These are phyloP conservation scores for Tholera decimalis DNA, from an alignment of 2,888 invertebrate species.

Conservation along the genomic window DNA sequence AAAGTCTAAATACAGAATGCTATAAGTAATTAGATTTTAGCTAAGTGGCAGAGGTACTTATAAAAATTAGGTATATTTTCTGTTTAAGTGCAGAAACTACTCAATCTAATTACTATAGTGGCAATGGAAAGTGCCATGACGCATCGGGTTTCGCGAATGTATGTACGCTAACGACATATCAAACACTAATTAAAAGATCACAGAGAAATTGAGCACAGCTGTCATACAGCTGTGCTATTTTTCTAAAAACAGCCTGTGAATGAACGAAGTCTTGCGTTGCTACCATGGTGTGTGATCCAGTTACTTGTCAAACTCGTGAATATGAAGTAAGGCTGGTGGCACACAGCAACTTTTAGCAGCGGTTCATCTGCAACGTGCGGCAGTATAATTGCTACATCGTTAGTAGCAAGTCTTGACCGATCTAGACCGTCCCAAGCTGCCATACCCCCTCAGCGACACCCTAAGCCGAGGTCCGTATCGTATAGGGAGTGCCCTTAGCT, in stretches of 20 bases:
- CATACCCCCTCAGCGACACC: too few relatives aligned
- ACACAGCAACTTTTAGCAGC: too few relatives aligned
- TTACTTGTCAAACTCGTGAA: neutral
- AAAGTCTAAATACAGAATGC: neutral
- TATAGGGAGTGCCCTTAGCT: too few relatives aligned
- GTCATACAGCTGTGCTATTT: too few relatives aligned
- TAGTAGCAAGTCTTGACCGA: too few relatives aligned
- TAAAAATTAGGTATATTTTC: slow-evolving; percentile 7
- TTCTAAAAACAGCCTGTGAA: neutral
- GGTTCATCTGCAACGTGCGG: too few relatives aligned
- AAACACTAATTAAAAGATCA: slow-evolving; percentile 50
- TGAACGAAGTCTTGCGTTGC: neutral
- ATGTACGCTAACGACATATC: slow-evolving; percentile 16
- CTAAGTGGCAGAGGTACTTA: slow-evolving; percentile 8
- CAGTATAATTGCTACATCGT: too few relatives aligned
- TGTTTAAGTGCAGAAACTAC: slow-evolving; percentile 23
- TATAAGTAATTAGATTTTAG: neutral
- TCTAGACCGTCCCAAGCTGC: too few relatives aligned
- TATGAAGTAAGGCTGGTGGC: neutral
- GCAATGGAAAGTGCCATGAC: slow-evolving; percentile 29
- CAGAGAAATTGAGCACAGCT: neutral
- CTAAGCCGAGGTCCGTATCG: too few relatives aligned
- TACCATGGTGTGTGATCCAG: neutral
- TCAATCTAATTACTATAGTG: slow-evolving; percentile 43
- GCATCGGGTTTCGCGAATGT: slow-evolving; percentile 11